Evolutionary conservation across 2,888 invertebrate genomes (phyloP), one percentile per base, ranked within the genome.

Genomic region (Acronicta psi): DNA sequence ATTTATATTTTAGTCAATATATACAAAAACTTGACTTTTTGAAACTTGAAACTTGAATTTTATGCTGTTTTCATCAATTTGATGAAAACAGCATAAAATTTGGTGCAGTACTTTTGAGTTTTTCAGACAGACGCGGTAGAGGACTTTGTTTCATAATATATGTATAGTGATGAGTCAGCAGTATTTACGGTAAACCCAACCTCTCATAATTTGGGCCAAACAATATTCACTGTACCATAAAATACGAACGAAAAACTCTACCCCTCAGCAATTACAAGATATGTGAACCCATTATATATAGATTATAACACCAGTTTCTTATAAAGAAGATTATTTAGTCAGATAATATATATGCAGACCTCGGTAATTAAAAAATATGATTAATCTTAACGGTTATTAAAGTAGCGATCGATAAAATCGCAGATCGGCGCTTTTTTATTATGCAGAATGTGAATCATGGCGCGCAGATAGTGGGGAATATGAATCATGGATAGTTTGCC

Each of bases 251-350:
- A 90, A 91, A 75, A 89, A 85, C 84, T 86, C 82, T 88, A 86
- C 85, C 83, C 87, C 80, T 79, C 73, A 77, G 86, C 91, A 93
- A 93, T 93, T 92, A 93, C 90, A 81, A 88, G 87, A 91, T 89
- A 93, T 91, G 91, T 91, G 91, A 92, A 91, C 89, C 90, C 89
- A 93, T 93, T 93, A 93, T 91, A 91, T 88, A 93, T 90, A 92
- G 92, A 93, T 93, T 93, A 93, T 77, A 82, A 83, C 53, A 58
- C 69, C 78, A 64, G 59, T 69, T 73, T 80, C 83, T 87, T 89
- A 90, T 90, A 86, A 88, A 73, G 86, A 87, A 88, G 90, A 92
- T 92, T 79, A 81, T 85, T 84, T 84, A 71, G 56, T 70, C 36
- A 85, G 91, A 92, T 91, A 91, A 83, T 73, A 53, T 23, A 29